Base-by-base conservation (phyloP, 2,113 vertebrate genomes). In the Nerophis ophidion region DNA sequence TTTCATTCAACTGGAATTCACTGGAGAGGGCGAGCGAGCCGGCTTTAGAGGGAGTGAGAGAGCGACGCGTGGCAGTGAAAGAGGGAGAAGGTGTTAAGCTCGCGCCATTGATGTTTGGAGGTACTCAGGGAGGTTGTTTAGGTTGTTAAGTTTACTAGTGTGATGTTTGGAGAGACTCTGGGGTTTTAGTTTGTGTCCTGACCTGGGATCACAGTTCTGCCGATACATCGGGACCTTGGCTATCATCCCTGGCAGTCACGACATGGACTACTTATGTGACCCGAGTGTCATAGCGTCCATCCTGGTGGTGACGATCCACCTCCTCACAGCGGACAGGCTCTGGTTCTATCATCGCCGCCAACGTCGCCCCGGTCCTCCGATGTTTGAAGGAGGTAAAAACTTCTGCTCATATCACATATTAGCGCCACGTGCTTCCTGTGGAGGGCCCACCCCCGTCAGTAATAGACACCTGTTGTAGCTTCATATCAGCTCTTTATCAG, bases 1-100 rank as follows among this genome's bases (percentile, higher is more conserved):
- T 84, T 89, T 91, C 87, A 90, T 73, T 60, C 80, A 87, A 90
- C 79, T 75, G 90, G 88, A 91, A 90, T 91, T 84, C 82, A 72
- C 60, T 70, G 73, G 19, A 65, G 76, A 56, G 65, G 33, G 74
- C 7, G 44, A 75, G 70, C 0, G 47, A 56, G 38, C 8, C 3
- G 38, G 70, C 34, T 36, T 36, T 54, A 71, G 45, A 47, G 38
- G 0, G 62, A 63, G 66, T 2, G 51, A 54, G 48, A 16, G 54
- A 34, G 55, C 55, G 57, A 51, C 3, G 26, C 26, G 4, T 26
- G 52, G 26, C 51, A 60, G 44, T 50, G 48, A 48, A 55, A 48
- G 34, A 7, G 58, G 53, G 66, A 48, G 61, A 54, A 66, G 75
- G 50, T 62, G 53, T 26, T 26, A 26, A 26, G 26, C 26, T 26